These are phyloP conservation scores for Erpetoichthys calabaricus DNA, from an alignment of 2,797 vertebrate species.

Conservation along the genomic window DNA sequence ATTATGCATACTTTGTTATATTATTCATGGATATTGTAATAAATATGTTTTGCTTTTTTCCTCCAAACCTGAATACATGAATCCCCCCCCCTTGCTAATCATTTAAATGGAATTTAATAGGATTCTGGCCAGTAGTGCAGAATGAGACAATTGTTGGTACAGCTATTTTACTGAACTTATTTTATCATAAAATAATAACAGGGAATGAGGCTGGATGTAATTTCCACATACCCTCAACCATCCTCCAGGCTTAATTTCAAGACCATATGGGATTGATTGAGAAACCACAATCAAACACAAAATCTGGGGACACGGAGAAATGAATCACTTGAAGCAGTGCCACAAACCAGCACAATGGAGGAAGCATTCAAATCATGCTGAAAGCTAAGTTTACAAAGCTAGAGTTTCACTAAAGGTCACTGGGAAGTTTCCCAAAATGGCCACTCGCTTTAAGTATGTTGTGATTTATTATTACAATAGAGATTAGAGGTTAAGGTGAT, in stretches of 20 bases:
- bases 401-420: background rate
- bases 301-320: slow-evolving; percentile 40
- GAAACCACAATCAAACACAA: slow-evolving; percentile 38
- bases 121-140: background rate
- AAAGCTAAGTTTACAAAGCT: slow-evolving; percentile 22
- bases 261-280: slow-evolving; percentile 49
- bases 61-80: no score
- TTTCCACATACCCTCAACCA: slow-evolving; percentile 22
- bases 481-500: slow-evolving; percentile 13
- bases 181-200: slow-evolving; percentile 19
- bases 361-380: slow-evolving; percentile 28
- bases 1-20: no score
- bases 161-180: slow-evolving; percentile 17
- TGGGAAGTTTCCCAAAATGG: no score
- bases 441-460: no score
- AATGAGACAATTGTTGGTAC: slow-evolving; percentile 2
- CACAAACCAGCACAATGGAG: slow-evolving; percentile 42
- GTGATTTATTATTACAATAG: background rate
- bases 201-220: slow-evolving; percentile 24
- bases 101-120: background rate
- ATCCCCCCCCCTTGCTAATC: background rate
- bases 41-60: no score
- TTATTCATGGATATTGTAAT: background rate
- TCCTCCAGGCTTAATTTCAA: slow-evolving; percentile 30
- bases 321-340: slow-evolving; percentile 33